These are phyloP conservation scores for Hylaea fasciaria DNA, from an alignment of 2,888 invertebrate species.

Conservation along the genomic window DNA sequence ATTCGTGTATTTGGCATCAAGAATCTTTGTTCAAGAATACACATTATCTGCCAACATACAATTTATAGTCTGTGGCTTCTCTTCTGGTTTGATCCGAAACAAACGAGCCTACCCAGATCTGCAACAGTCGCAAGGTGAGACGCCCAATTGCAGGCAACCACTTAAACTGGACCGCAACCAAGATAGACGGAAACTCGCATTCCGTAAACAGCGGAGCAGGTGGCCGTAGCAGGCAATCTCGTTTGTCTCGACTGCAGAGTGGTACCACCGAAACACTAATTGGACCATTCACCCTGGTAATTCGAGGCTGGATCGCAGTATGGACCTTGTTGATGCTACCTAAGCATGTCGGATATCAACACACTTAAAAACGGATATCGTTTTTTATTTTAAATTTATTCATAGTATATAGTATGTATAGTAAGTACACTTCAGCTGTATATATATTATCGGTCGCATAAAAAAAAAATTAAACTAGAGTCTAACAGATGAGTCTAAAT, in stretches of 20 bases:
- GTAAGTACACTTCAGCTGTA: too few relatives aligned
- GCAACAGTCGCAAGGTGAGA: constrained; percentile 45
- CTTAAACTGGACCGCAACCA: constrained; percentile 61
- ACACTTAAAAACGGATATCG: too few relatives aligned
- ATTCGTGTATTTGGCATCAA: too few relatives aligned
- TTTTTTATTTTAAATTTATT: too few relatives aligned
- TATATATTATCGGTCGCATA: too few relatives aligned
- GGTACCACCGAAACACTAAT: constrained; percentile 74
- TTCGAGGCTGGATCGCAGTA: constrained; percentile 76
- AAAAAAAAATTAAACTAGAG: too few relatives aligned
- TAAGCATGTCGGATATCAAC: neutral
- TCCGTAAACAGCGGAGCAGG: constrained; percentile 68
- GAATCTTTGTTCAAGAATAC: too few relatives aligned
- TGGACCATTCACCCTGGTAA: constrained; percentile 78
- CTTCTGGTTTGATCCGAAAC: neutral
- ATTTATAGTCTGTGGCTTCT: neutral
- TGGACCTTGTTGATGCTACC: neutral
- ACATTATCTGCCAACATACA: too few relatives aligned
- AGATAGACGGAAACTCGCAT: constrained; percentile 58
- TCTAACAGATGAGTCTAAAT: too few relatives aligned
- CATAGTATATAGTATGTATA: too few relatives aligned
- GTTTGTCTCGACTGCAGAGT: constrained; percentile 69
- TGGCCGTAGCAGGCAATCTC: constrained; percentile 72
- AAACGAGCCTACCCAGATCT: constrained; percentile 30
- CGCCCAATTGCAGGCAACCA: constrained; percentile 50